A percentile compares a stretch with the other conserved stretches of the same genome.
phyloP scores from a whole-genome alignment of 2,113 vertebrate genomes.

The Galeopterus variegatus region DNA sequence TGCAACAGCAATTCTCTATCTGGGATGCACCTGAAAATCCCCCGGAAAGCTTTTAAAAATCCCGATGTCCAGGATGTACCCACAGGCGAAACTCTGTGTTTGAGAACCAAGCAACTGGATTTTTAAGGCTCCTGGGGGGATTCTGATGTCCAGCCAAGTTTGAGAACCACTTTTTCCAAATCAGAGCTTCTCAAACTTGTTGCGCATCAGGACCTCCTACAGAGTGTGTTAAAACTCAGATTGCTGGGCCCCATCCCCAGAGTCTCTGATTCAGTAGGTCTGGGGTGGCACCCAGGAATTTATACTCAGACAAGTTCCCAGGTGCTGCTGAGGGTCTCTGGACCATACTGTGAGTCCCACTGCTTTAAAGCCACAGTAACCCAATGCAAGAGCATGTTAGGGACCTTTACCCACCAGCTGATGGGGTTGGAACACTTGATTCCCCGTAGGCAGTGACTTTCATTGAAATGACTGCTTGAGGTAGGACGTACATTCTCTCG shows the following conservation, averaged over 20 bases:
- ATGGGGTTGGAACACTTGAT: neutral
- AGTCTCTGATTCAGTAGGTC: neutral
- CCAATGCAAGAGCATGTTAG: neutral
- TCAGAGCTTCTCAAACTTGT: neutral
- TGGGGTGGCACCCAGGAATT: neutral
- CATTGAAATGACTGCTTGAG: neutral
- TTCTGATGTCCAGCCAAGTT: neutral
- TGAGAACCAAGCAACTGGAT: neutral
- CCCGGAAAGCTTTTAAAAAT: neutral
- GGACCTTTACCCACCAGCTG: too few relatives aligned
- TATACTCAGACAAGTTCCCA: neutral
- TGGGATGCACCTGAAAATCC: neutral
- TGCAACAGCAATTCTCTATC: neutral
- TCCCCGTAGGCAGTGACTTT: neutral
- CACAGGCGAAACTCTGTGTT: neutral
- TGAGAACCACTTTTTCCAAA: constrained; percentile 11
- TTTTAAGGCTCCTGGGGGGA: neutral
- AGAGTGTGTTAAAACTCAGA: neutral
- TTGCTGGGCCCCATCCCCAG: neutral
- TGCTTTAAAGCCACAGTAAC: neutral
- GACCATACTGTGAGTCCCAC: neutral
- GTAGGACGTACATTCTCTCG: neutral
- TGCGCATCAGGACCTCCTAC: neutral
- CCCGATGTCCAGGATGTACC: neutral
- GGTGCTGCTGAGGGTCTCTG: neutral